These are phyloP conservation scores for Catocala fraxini DNA, from an alignment of 2,888 invertebrate genomes.

Conservation along the genomic window DNA sequence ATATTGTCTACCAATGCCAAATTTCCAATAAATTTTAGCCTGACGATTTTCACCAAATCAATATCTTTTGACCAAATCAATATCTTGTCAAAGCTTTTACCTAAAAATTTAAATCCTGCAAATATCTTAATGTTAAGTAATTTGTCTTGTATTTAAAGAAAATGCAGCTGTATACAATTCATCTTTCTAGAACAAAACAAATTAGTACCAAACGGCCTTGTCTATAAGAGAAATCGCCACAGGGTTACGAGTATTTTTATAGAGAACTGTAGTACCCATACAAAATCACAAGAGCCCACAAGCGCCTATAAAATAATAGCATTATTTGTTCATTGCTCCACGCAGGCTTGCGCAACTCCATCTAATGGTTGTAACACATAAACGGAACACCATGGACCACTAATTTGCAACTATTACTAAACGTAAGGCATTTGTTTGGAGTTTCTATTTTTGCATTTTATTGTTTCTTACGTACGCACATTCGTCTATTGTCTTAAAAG, in stretches of 20 bases:
- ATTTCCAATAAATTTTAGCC: no score
- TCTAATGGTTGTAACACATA: slow-evolving; percentile 3
- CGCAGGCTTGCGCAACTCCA: slow-evolving; percentile 9
- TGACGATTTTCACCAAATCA: no score
- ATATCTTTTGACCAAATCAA: no score
- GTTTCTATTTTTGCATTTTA: not conserved
- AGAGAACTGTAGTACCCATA: not conserved
- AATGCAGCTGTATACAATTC: no score
- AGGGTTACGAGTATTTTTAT: slow-evolving; percentile 1
- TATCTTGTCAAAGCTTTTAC: no score
- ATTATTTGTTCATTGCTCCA: slow-evolving; percentile 9
- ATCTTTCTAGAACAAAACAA: no score
- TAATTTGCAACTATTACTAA: slow-evolving; percentile 5
- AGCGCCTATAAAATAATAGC: slow-evolving; percentile 4
- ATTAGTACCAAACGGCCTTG: not conserved
- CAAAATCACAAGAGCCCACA: not conserved
- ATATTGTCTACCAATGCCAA: no score
- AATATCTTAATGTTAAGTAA: no score
- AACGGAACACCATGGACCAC: slow-evolving; percentile 6
- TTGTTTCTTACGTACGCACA: no score
- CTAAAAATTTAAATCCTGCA: no score
- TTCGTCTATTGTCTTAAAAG: no score
- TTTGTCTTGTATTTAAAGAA: no score
- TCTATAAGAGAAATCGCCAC: not conserved
- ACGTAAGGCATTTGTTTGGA: slow-evolving; percentile 2